Conservation (phyloP, 2,797 vertebrate species). For the Pachyuromys duprasi region DNA sequence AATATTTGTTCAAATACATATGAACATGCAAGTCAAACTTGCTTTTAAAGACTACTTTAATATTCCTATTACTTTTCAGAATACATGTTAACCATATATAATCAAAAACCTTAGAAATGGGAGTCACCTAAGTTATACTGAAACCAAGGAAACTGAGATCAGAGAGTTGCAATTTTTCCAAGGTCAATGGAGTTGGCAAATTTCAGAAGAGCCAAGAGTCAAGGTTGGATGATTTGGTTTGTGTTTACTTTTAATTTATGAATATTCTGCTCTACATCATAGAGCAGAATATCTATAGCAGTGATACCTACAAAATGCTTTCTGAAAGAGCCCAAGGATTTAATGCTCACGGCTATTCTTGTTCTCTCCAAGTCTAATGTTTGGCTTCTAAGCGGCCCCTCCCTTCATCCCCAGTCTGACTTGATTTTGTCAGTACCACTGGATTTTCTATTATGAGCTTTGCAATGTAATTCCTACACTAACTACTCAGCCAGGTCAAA, state of each 20-base stretch:
- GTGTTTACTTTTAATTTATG: neutral
- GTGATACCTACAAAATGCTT: neutral
- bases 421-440: neutral
- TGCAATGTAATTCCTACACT: conserved; percentile 27
- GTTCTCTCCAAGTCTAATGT: neutral
- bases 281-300: neutral
- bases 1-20: conserved; percentile 39
- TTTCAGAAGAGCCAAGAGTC: neutral
- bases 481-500: conserved; percentile 16
- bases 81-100: neutral
- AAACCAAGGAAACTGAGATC: conserved; percentile 11
- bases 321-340: neutral
- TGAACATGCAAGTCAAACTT: neutral
- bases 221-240: neutral
- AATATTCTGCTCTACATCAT: neutral
- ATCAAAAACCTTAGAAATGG: neutral
- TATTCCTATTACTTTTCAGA: conserved; percentile 27
- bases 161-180: neutral
- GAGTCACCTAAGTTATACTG: too few relatives aligned
- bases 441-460: conserved; percentile 17
- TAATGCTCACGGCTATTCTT: neutral
- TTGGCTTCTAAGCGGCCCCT: neutral
- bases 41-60: neutral
- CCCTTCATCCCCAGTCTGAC: neutral
- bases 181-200: neutral